Evolutionary conservation across 1,140 invertebrate species (phyloP).

Genomic region (Anoplophora glabripennis): DNA sequence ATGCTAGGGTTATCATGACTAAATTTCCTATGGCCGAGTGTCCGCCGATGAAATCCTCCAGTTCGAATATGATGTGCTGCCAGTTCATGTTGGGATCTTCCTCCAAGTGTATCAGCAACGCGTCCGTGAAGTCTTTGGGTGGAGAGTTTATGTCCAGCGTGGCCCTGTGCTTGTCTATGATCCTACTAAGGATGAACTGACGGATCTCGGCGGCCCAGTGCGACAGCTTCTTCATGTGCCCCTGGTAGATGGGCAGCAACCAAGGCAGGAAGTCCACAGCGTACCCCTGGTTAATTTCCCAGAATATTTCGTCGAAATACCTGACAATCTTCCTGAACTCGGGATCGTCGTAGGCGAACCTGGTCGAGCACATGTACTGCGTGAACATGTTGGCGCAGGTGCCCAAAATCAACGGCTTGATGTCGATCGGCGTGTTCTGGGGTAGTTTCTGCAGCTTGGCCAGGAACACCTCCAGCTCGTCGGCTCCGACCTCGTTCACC

Average conservation of each 20-base stretch:
- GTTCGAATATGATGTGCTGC: slow-evolving; percentile 72
- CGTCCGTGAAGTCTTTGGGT: slow-evolving; percentile 71
- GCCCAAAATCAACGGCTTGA: slow-evolving; percentile 65
- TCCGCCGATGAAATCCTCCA: slow-evolving; percentile 84
- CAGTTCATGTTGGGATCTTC: slow-evolving; percentile 61
- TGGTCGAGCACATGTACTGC: slow-evolving; percentile 76
- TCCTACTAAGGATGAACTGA: slow-evolving; percentile 69
- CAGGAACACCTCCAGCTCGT: slow-evolving; percentile 61
- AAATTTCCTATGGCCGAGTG: slow-evolving; percentile 84
- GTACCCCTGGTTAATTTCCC: slow-evolving; percentile 87
- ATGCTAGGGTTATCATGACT: slow-evolving; percentile 70
- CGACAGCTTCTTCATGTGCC: slow-evolving; percentile 66
- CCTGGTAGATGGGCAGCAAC: slow-evolving; percentile 68
- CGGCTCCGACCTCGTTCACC: slow-evolving; percentile 62
- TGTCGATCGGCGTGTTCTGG: slow-evolving; percentile 47
- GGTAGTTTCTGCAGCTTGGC: slow-evolving; percentile 52
- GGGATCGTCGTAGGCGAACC: slow-evolving; percentile 65
- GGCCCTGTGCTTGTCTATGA: slow-evolving; percentile 63
- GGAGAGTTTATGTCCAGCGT: slow-evolving; percentile 56
- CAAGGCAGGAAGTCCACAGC: slow-evolving; percentile 86
- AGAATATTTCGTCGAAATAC: slow-evolving; percentile 84
- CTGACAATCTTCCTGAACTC: slow-evolving; percentile 64
- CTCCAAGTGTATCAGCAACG: slow-evolving; percentile 65
- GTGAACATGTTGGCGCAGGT: slow-evolving; percentile 82
- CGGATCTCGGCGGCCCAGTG: slow-evolving; percentile 68